Base-by-base conservation (phyloP, 2,113 vertebrate species). In the Scomber japonicus region DNA sequence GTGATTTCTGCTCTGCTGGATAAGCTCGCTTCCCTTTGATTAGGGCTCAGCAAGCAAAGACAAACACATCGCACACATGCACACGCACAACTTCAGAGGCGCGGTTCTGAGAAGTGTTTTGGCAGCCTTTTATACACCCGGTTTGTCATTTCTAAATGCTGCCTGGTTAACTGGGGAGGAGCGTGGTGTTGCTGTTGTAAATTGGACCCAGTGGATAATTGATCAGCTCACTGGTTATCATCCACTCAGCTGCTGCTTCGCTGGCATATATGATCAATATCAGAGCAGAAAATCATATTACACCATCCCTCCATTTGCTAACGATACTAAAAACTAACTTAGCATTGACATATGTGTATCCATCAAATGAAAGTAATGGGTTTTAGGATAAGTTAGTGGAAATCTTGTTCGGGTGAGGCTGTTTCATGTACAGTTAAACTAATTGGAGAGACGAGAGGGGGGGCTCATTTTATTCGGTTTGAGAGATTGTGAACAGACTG, bases 11-110 rank as follows among this genome's bases (percentile, higher is more conserved):
- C 81, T 83, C 73, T 75, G 84, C 77, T 79, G 80, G 84, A 90
- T 86, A 81, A 84, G 54, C 84, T 86, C 71, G 71, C 83, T 92
- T 90, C 89, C 82, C 45, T 70, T 62, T 80, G 84, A 90, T 84
- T 87, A 69, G 78, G 12, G 17, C n/a, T 60, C 44, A 40, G 71
- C 75, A 80, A 78, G 35, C 75, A 74, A 60, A 71, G 30, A 64
- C 5, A 66, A 17, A 64, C 30, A 45, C 55, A 55, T 77, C 61
- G 44, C 35, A 60, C 10, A 60, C 64, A 59, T 68, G 75, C 50
- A 50, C 45, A 62, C 24, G 24, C 44, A 76, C 56, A 71, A 40
- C 35, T 40, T 40, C 35, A 40, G 35, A 73, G 14, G 1, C 60
- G 13, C 53, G 5, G 9, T 49, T 21, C 48, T 45, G n/a, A 4